These are phyloP conservation scores for Andricus quercusramuli DNA, from an alignment of 2,888 invertebrate species.

Conservation along the genomic window DNA sequence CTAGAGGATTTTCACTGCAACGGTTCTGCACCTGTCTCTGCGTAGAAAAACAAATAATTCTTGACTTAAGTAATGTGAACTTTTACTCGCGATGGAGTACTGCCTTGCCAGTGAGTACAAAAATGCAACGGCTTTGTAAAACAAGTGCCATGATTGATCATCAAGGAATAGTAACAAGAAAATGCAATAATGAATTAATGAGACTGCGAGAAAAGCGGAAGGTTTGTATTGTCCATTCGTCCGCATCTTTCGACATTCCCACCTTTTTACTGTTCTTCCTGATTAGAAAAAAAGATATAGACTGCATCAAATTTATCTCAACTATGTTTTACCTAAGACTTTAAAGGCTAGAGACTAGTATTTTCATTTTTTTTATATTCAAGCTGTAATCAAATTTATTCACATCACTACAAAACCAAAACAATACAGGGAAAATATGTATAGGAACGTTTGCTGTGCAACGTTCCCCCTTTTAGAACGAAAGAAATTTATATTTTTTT, in stretches of 20 bases:
- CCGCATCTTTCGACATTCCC: neutral
- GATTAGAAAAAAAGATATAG: neutral
- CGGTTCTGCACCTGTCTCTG: neutral
- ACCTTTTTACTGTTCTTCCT: slow-evolving; percentile 1
- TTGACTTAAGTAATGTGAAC: neutral
- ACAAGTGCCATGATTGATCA: neutral
- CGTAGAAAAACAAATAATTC: neutral
- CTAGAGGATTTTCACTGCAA: neutral
- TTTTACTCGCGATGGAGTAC: neutral
- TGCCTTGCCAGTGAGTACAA: slow-evolving; percentile 28
- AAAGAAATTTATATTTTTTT: neutral
- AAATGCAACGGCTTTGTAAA: neutral
- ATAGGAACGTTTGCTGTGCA: neutral
- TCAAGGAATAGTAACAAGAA: neutral
- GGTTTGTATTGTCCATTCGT: neutral
- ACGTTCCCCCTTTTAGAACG: neutral
- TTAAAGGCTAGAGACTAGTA: neutral
- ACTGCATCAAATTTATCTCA: neutral
- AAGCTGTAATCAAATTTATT: neutral
- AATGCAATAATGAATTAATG: neutral
- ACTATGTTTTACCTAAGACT: neutral
- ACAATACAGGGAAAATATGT: neutral
- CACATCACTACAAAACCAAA: neutral
- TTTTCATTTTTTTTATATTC: neutral
- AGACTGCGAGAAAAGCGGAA: neutral